Evolutionary conservation across 2,888 invertebrate genomes (phyloP).

Genomic region (Agrotis segetum): DNA sequence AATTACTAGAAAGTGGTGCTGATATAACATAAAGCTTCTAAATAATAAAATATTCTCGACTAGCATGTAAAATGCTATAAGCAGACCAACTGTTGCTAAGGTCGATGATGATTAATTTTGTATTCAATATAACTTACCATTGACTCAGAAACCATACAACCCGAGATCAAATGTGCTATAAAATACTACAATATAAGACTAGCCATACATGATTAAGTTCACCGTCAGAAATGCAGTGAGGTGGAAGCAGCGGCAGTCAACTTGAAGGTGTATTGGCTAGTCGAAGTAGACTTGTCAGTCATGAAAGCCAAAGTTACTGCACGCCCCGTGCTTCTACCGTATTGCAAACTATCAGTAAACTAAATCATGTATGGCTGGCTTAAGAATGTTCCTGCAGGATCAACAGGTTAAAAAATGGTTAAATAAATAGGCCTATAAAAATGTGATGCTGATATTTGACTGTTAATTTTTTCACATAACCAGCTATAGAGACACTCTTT

Average conservation of each 20-base stretch:
- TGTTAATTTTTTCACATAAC: conserved; percentile 9
- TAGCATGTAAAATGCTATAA: conserved; percentile 84
- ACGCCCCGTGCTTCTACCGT: too few relatives aligned
- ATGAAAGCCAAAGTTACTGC: too few relatives aligned
- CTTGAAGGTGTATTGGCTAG: too few relatives aligned
- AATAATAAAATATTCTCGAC: conserved; percentile 80
- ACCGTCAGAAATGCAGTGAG: too few relatives aligned
- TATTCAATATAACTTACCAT: conserved; percentile 33
- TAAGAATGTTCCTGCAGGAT: not conserved
- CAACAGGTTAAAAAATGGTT: conserved; percentile 5
- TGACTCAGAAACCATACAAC: conserved; percentile 43
- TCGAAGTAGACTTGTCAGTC: too few relatives aligned
- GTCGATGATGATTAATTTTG: conserved; percentile 33
- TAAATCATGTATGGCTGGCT: not conserved
- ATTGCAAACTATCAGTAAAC: too few relatives aligned
- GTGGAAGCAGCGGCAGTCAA: too few relatives aligned
- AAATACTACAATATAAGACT: not conserved
- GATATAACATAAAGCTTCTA: conserved; percentile 66
- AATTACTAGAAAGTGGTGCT: conserved; percentile 66
- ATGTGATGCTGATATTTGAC: conserved; percentile 38
- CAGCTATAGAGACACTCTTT: conserved; percentile 9
- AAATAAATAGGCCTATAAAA: conserved; percentile 19
- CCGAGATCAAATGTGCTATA: conserved; percentile 28
- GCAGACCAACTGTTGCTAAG: conserved; percentile 59
- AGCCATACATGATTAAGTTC: too few relatives aligned